Evolutionary conservation across 2,113 vertebrate species (phyloP).

Genomic region (Chamaetylas fuelleborni): DNA sequence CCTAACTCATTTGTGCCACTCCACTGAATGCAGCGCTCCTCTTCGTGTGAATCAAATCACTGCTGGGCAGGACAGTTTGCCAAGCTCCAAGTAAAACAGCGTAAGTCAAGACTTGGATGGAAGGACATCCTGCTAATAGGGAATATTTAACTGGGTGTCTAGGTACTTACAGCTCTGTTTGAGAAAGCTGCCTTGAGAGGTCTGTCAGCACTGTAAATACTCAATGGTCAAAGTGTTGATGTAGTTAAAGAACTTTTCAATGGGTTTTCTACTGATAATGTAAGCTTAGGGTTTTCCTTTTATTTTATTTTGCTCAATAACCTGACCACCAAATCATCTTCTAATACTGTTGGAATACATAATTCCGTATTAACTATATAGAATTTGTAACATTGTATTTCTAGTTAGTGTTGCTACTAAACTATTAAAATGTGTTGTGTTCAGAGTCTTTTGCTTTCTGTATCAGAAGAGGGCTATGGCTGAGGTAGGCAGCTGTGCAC

Average conservation of each 20-base stretch:
- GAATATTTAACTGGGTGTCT: neutral
- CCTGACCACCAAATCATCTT: neutral
- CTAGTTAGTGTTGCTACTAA: neutral
- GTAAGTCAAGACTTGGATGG: neutral
- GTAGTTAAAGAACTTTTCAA: neutral
- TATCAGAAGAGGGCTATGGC: neutral
- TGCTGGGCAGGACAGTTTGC: neutral
- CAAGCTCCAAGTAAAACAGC: neutral
- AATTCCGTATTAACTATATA: neutral
- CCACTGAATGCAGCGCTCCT: neutral
- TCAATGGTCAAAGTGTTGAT: neutral
- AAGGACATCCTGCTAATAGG: neutral
- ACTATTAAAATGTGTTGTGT: neutral
- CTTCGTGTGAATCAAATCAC: neutral
- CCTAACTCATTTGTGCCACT: neutral
- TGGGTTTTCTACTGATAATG: neutral
- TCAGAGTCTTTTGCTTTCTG: neutral
- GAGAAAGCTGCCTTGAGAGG: neutral
- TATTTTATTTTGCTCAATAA: neutral
- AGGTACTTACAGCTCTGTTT: neutral
- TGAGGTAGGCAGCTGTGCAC: neutral
- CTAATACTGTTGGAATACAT: neutral
- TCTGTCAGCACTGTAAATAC: neutral
- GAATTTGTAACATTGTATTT: neutral
- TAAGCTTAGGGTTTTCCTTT: neutral